These are phyloP conservation scores for Mimas tiliae DNA, from an alignment of 2,888 invertebrate genomes.

Conservation along the genomic window DNA sequence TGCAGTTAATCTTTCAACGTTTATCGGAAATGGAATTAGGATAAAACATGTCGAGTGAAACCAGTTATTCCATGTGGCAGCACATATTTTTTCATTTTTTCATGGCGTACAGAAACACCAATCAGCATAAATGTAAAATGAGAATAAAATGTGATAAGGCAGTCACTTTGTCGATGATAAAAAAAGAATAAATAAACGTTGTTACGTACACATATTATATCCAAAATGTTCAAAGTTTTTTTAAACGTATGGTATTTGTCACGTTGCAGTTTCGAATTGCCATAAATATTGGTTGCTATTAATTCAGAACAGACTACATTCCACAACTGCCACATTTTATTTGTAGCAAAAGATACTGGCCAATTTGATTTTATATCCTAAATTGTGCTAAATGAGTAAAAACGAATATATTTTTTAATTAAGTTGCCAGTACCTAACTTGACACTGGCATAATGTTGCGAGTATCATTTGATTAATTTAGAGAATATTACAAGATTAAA, in stretches of 20 bases:
- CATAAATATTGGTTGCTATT: neutral
- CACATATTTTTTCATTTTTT: neutral
- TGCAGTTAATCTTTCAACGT: neutral
- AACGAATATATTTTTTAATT: neutral
- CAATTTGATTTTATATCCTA: neutral
- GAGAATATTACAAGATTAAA: neutral
- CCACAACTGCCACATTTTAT: neutral
- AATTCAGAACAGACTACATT: neutral
- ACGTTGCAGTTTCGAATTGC: neutral
- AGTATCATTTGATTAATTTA: neutral
- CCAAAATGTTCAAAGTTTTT: neutral
- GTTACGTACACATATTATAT: neutral
- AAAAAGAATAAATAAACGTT: neutral
- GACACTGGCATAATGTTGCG: neutral
- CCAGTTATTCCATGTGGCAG: neutral
- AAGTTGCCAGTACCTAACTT: too few species aligned
- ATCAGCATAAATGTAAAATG: neutral
- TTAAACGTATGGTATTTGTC: neutral
- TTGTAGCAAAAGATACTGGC: neutral
- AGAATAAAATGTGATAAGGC: neutral
- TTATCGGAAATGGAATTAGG: neutral
- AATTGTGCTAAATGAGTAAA: neutral
- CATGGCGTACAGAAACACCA: neutral
- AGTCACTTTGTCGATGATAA: neutral
- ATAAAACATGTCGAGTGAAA: neutral